Evolutionary conservation across 2,888 invertebrate species (phyloP), one percentile per base, ranked within the genome.

Genomic region (Ennomos erosarius): DNA sequence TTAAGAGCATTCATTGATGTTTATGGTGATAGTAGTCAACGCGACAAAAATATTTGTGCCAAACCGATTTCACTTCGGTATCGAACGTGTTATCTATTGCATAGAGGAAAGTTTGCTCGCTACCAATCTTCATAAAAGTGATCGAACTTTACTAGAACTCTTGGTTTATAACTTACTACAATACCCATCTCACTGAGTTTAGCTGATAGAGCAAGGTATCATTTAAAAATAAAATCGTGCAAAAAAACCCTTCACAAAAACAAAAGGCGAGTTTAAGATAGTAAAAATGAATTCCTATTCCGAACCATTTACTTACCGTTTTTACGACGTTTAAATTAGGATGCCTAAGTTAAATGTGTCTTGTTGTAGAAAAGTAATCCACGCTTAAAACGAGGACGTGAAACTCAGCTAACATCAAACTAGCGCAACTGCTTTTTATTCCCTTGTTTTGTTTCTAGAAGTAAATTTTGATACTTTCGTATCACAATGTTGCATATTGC

Each of bases 81-180:
- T 61, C 55, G 52, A 64, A 62, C 55, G 50, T 55, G 44, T 64
- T 69, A 68, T 59, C 63, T 65, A 60, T 62, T 60, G 59, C 47
- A 53, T 63, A 59, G 59, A 69, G 62, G 59, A 52, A 54, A 65
- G 52, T 62, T 72, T 66, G 62, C 64, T 62, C 51, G 47, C 69
- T 64, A 74, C 69, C 69, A 76, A 75, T 74, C 70, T 72, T 64
- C 71, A 74, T 77, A 74, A 77, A 75, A 70, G 62, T 65, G 68
- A 71, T 67, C 55, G 51, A 65, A 62, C 64, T 68, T 65, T 70
- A 67, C 66, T 66, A 62, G 61, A 60, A 66, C 65, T 68, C 62
- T 65, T 73, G 65, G 70, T 73, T 75, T 75, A 78, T 71, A 67
- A 68, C 67, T 58, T 61, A 47, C 62, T 58, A 38, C 10, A 5